A percentile compares a stretch with the other conserved stretches of the same genome.
These are phyloP conservation scores for Panthera leo DNA, from an alignment of 2,113 vertebrate genomes.

Conservation along the genomic window DNA sequence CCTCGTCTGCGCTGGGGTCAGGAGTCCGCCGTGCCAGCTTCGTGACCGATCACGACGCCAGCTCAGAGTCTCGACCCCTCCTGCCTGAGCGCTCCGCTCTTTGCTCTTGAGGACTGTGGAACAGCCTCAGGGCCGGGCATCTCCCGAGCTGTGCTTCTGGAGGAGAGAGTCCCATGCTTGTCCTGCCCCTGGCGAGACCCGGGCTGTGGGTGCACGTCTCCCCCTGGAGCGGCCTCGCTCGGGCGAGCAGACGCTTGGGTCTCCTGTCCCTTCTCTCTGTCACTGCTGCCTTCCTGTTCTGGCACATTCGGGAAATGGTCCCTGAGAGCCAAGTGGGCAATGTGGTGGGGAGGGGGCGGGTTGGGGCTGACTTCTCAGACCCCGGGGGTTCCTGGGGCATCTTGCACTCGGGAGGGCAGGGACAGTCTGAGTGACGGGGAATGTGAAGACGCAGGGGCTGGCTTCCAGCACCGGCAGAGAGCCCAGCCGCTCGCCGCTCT, in stretches of 20 bases:
- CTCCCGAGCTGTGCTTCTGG: background rate
- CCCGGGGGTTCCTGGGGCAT: background rate
- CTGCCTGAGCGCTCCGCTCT: no score
- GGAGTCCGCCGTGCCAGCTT: accelerated
- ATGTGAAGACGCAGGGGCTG: background rate
- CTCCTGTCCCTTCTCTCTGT: accelerated
- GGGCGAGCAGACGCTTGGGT: background rate
- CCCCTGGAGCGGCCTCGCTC: accelerated
- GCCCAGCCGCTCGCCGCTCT: background rate
- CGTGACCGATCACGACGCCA: accelerated
- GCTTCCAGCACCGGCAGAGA: background rate
- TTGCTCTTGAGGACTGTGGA: background rate
- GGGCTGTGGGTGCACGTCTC: accelerated
- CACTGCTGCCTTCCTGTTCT: no score
- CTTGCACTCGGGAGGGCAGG: background rate
- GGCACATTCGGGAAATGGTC: background rate
- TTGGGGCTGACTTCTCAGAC: background rate
- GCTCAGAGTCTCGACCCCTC: background rate
- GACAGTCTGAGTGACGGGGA: accelerated
- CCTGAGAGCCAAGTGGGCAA: background rate
- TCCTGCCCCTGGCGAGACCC: background rate
- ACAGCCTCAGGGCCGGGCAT: background rate
- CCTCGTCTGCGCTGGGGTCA: background rate
- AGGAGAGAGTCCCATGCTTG: background rate
- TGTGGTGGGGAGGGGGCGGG: accelerated